Percentiles rank a stretch among this genome's conserved stretches.
phyloP scores from a whole-genome alignment of 2,888 invertebrate species.

The Koerneria pararmatus region DNA sequence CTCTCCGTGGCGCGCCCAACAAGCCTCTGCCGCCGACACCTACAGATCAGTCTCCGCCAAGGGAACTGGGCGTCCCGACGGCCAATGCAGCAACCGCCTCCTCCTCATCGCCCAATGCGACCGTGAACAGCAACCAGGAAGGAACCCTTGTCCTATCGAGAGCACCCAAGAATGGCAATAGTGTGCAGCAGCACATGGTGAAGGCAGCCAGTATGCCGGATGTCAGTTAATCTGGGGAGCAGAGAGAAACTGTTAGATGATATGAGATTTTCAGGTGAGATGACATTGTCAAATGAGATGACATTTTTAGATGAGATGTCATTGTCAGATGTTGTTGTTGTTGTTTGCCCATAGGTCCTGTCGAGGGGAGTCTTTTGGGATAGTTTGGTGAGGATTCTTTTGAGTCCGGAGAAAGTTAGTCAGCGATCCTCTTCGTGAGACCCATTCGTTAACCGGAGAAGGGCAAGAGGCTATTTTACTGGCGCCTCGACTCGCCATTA shows the following conservation, averaged over 20 bases:
- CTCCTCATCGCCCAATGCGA: conserved; percentile 18
- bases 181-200: conserved; percentile 28
- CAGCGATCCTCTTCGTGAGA: no score
- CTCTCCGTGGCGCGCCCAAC: conserved; percentile 69
- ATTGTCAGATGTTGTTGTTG: neutral
- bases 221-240: conserved; percentile 28
- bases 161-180: neutral
- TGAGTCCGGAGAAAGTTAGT: no score
- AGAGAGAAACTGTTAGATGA: neutral
- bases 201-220: conserved; percentile 51
- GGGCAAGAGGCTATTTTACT: no score
- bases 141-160: neutral
- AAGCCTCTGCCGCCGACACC: conserved; percentile 90
- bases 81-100: conserved; percentile 22
- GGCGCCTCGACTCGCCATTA: no score
- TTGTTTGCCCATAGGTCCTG: no score
- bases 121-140: conserved; percentile 22
- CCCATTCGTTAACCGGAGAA: no score
- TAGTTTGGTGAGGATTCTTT: no score
- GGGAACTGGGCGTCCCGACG: conserved; percentile 17
- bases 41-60: conserved; percentile 68
- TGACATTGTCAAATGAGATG: neutral
- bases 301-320: neutral
- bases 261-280: neutral
- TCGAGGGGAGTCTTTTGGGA: no score